A percentile compares a stretch with the other conserved stretches of the same genome.
Conservation (phyloP, 64 coral and sea anemone genomes). For the Pocillopora damicornis region DNA sequence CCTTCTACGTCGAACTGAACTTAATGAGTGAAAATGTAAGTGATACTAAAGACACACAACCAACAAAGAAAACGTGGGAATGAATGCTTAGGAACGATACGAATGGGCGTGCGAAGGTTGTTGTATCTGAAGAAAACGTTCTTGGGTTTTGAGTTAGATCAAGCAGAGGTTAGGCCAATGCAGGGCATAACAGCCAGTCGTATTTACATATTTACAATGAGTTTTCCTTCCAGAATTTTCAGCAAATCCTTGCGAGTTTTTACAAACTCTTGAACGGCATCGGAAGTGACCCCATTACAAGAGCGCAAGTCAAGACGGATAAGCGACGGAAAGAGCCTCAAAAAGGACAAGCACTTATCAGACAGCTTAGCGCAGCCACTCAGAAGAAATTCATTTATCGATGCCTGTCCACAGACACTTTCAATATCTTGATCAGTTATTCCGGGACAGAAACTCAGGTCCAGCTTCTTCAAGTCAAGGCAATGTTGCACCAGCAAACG, state of each 20-base stretch:
- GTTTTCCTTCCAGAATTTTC: constrained; percentile 74
- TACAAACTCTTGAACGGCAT: constrained; percentile 67
- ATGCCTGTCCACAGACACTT: constrained; percentile 51
- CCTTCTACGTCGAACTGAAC: no score
- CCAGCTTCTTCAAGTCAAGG: constrained; percentile 55
- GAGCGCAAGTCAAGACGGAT: constrained; percentile 72
- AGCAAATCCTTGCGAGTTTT: constrained; percentile 47
- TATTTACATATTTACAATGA: constrained; percentile 48
- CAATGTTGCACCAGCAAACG: constrained; percentile 73
- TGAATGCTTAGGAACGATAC: not conserved
- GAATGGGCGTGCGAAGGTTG: not conserved
- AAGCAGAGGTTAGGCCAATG: not conserved
- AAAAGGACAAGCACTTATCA: constrained; percentile 55
- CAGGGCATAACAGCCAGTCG: not conserved
- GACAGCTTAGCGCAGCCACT: constrained; percentile 83
- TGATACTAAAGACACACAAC: not conserved
- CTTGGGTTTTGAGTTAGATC: not conserved
- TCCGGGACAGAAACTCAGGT: constrained; percentile 88
- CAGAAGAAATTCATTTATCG: constrained; percentile 68
- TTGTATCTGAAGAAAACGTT: not conserved
- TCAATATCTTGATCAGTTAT: constrained; percentile 87
- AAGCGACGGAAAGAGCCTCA: constrained; percentile 59
- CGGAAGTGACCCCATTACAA: constrained; percentile 54
- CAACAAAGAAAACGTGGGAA: not conserved
- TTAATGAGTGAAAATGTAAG: not conserved